A percentile compares a stretch with the other conserved stretches of the same genome.
Evolutionary conservation across 2,888 invertebrate species (phyloP).

Genomic region (Synergus itoensis): DNA sequence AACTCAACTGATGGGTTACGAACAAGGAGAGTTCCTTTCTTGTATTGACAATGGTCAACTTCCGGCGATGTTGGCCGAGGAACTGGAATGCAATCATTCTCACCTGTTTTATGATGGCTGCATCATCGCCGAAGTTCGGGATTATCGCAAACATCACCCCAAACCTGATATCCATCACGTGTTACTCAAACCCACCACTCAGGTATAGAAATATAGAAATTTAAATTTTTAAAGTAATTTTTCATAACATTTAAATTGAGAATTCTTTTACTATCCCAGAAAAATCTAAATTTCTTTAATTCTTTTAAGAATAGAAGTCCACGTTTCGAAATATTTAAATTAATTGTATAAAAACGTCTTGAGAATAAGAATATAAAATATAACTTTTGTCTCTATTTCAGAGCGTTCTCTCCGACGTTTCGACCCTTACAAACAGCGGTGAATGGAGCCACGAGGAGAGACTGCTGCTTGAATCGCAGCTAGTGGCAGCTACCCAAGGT

Average conservation of each 20-base stretch:
- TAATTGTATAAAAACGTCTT: no score
- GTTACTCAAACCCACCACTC: slow-evolving; percentile 91
- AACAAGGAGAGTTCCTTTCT: slow-evolving; percentile 91
- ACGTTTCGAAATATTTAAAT: no score
- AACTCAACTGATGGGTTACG: slow-evolving; percentile 91
- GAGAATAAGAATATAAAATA: background rate
- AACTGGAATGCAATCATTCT: slow-evolving; percentile 90
- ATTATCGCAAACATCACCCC: slow-evolving; percentile 89
- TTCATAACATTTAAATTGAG: no score
- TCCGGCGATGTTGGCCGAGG: slow-evolving; percentile 91
- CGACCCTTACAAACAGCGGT: slow-evolving; percentile 74
- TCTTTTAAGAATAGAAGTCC: no score
- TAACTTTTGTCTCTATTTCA: slow-evolving; percentile 45
- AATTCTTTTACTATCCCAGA: no score
- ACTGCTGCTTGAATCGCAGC: slow-evolving; percentile 88
- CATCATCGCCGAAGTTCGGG: slow-evolving; percentile 93
- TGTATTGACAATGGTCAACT: slow-evolving; percentile 95
- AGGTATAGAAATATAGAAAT: slow-evolving; percentile 80
- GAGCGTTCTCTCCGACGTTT: slow-evolving; percentile 77
- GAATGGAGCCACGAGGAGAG: slow-evolving; percentile 88
- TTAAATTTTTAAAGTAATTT: background rate
- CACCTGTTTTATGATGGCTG: slow-evolving; percentile 95
- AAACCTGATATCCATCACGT: slow-evolving; percentile 92
- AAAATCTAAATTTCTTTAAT: no score
- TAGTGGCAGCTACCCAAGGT: slow-evolving; percentile 91